Conservation (phyloP, 2,797 vertebrate genomes). For the Channa striata region DNA sequence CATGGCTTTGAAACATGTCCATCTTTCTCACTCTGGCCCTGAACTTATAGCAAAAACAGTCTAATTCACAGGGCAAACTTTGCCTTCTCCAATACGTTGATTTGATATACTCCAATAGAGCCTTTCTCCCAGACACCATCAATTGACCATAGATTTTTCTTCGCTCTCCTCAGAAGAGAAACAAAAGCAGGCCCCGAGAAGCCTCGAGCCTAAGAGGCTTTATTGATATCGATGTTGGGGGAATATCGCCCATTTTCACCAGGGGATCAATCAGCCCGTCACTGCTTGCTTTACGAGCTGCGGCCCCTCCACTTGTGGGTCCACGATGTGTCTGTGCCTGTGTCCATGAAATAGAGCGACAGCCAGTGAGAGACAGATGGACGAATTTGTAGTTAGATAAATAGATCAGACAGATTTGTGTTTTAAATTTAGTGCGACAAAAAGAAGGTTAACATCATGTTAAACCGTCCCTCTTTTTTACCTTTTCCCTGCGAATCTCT, state of each 20-base stretch:
- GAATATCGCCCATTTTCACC: slow-evolving; percentile 87
- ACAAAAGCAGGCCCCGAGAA: slow-evolving; percentile 86
- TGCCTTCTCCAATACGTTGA: slow-evolving; percentile 84
- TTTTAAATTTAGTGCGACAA: slow-evolving; percentile 19
- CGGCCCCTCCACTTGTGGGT: slow-evolving; percentile 68
- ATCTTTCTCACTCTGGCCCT: slow-evolving; percentile 83
- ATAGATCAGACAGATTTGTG: slow-evolving; percentile 16
- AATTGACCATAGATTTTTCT: slow-evolving; percentile 90
- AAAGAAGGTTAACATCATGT: slow-evolving; percentile 41
- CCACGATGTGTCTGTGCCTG: slow-evolving; percentile 24
- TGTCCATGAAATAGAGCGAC: slow-evolving; percentile 20
- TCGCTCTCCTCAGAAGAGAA: slow-evolving; percentile 84
- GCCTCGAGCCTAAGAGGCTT: slow-evolving; percentile 84
- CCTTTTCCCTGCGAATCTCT: slow-evolving; percentile 9
- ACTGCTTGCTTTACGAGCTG: slow-evolving; percentile 80
- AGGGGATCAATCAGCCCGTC: slow-evolving; percentile 86
- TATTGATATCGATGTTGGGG: slow-evolving; percentile 88
- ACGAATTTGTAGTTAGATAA: slow-evolving; percentile 22
- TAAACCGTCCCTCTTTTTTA: slow-evolving; percentile 28
- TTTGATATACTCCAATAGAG: slow-evolving; percentile 90
- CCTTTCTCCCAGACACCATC: slow-evolving; percentile 88
- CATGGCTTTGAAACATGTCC: slow-evolving; percentile 59
- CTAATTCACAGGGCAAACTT: slow-evolving; percentile 88
- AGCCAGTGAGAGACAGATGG: slow-evolving; percentile 12
- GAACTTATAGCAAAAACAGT: slow-evolving; percentile 88